phyloP scores from a whole-genome alignment of 2,113 vertebrate species.

The Xiphophorus maculatus region DNA sequence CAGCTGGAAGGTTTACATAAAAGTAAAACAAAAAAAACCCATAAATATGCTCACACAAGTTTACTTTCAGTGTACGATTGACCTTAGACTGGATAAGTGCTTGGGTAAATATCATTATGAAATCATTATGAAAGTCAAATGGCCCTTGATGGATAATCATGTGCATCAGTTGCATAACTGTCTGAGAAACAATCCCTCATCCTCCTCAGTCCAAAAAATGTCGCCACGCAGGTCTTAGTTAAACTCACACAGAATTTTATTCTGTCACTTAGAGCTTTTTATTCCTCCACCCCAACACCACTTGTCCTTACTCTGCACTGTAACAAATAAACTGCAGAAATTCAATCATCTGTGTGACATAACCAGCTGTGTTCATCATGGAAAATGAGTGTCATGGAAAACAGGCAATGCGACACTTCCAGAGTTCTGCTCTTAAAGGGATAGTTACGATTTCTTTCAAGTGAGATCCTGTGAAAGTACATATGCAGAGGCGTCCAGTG shows the following conservation, averaged over 20 bases:
- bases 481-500: not conserved
- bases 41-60: slow-evolving; percentile 21
- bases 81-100: slow-evolving; percentile 4
- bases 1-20: slow-evolving; percentile 9
- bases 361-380: not conserved
- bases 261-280: not conserved
- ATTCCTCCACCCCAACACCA: not conserved
- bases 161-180: slow-evolving; percentile 36
- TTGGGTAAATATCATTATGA: slow-evolving; percentile 55
- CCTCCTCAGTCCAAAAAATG: not conserved
- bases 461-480: not conserved
- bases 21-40: slow-evolving; percentile 4
- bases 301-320: not conserved
- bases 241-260: too few relatives aligned
- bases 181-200: slow-evolving; percentile 45
- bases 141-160: slow-evolving; percentile 25
- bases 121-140: slow-evolving; percentile 54
- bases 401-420: not conserved
- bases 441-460: not conserved
- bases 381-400: not conserved
- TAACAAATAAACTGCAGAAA: not conserved
- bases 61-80: not conserved
- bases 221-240: slow-evolving; percentile 15
- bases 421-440: not conserved
- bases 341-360: not conserved